Evolutionary conservation across 2,797 vertebrate species (phyloP).

Genomic region (Austrolebias charrua): DNA sequence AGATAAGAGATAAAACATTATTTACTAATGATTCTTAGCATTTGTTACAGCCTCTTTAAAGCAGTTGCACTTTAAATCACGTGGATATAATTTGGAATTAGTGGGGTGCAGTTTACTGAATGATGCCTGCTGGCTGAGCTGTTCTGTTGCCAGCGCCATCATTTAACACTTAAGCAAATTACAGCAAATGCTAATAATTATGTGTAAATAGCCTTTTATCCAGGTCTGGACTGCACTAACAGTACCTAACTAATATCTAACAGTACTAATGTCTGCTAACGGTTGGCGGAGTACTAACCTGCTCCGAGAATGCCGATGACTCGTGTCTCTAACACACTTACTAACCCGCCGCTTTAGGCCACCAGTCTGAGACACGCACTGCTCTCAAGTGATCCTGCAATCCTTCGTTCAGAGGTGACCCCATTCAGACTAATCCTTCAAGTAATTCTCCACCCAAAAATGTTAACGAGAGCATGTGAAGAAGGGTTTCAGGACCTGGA

Average conservation of each 20-base stretch:
- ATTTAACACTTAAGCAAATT: slow-evolving; percentile 51
- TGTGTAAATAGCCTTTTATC: slow-evolving; percentile 64
- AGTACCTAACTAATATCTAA: slow-evolving; percentile 74
- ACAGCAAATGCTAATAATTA: slow-evolving; percentile 65
- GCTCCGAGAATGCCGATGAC: slow-evolving; percentile 66
- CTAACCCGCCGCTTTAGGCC: slow-evolving; percentile 69
- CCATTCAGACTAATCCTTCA: slow-evolving; percentile 7
- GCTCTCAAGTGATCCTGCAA: slow-evolving; percentile 66
- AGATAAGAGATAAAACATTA: slow-evolving; percentile 50
- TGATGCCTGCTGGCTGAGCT: slow-evolving; percentile 43
- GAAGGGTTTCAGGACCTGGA: slow-evolving; percentile 65
- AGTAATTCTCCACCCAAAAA: slow-evolving; percentile 1
- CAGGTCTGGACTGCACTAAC: slow-evolving; percentile 72
- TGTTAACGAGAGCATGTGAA: slow-evolving; percentile 10
- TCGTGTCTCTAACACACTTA: slow-evolving; percentile 68
- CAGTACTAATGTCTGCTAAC: slow-evolving; percentile 78
- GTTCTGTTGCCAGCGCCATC: slow-evolving; percentile 23
- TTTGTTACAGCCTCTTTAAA: slow-evolving; percentile 43
- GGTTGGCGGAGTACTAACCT: slow-evolving; percentile 71
- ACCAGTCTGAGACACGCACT: slow-evolving; percentile 42
- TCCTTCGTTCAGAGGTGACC: slow-evolving; percentile 52
- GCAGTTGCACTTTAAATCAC: slow-evolving; percentile 32
- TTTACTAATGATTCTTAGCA: slow-evolving; percentile 66
- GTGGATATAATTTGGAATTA: slow-evolving; percentile 44
- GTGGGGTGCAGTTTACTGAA: slow-evolving; percentile 52